phyloP scores from a whole-genome alignment of 2,113 vertebrate genomes.

The Cettia cetti region DNA sequence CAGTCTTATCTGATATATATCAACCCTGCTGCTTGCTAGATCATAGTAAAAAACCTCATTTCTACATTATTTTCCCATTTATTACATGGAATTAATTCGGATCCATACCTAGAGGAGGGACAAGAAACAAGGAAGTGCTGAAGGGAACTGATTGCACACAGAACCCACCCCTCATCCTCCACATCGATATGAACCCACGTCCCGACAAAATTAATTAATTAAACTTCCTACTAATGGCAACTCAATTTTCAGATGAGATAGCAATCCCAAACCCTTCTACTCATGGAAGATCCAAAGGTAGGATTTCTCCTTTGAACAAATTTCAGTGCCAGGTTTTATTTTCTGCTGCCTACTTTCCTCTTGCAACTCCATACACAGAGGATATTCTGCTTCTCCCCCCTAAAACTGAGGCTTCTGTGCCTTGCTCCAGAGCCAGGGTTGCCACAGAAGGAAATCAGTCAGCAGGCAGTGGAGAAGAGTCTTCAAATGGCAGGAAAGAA shows the following conservation, averaged over 20 bases:
- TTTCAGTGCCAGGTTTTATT: not conserved
- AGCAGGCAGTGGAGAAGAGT: not conserved
- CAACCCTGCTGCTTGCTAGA: too few relatives aligned
- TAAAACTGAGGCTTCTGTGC: not conserved
- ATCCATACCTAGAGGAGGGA: too few relatives aligned
- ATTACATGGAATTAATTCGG: not conserved
- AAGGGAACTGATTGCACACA: not conserved
- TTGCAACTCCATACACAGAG: not conserved
- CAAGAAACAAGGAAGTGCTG: not conserved
- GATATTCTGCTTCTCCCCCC: not conserved
- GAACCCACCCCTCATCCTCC: not conserved
- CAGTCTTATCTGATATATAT: not conserved
- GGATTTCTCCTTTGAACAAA: not conserved
- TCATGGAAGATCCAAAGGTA: not conserved
- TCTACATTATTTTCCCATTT: not conserved
- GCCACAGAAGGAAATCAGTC: not conserved
- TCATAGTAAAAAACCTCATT: not conserved
- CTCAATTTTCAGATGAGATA: not conserved
- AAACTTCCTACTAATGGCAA: too few relatives aligned
- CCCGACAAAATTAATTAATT: too few relatives aligned
- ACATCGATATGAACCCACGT: not conserved
- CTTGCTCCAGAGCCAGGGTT: not conserved
- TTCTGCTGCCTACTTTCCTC: not conserved
- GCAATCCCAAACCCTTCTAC: not conserved
- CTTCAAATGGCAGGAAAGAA: not conserved